Percentiles rank a stretch among this genome's conserved stretches.
Evolutionary conservation across 1,140 invertebrate genomes (phyloP).

Genomic region (Papilio xuthus): DNA sequence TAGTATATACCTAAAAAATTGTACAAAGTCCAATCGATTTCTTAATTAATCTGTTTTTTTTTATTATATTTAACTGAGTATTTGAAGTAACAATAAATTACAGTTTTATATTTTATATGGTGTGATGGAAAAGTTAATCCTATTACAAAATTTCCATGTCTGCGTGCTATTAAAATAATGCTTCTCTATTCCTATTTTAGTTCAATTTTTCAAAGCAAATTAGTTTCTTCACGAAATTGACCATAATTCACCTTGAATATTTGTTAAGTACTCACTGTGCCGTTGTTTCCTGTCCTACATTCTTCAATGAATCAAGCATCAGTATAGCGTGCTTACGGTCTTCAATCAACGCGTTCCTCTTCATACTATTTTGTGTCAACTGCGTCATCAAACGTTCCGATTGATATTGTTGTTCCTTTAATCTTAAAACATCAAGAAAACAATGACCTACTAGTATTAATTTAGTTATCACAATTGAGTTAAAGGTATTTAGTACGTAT

Average conservation of each 20-base stretch:
- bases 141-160: no score
- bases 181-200: no score
- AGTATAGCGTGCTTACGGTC: conserved; percentile 82
- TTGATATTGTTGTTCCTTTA: conserved; percentile 83
- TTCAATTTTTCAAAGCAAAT: neutral
- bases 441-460: neutral
- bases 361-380: conserved; percentile 75
- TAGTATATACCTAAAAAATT: conserved; percentile 75
- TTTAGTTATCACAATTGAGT: no score
- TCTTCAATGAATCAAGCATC: conserved; percentile 81
- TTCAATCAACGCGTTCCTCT: conserved; percentile 79
- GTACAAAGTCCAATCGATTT: neutral
- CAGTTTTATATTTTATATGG: neutral
- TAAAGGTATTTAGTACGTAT: neutral
- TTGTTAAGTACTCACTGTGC: conserved; percentile 64
- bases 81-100: neutral
- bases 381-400: conserved; percentile 78
- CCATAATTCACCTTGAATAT: neutral
- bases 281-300: conserved; percentile 82
- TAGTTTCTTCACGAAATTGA: neutral
- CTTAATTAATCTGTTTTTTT: no score
- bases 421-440: conserved; percentile 64
- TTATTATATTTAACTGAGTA: neutral
- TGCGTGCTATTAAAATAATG: no score
- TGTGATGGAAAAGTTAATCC: no score